A percentile compares a stretch with the other conserved stretches of the same genome.
phyloP scores from a whole-genome alignment of 2,797 vertebrate genomes.

The Delichon dasypus region DNA sequence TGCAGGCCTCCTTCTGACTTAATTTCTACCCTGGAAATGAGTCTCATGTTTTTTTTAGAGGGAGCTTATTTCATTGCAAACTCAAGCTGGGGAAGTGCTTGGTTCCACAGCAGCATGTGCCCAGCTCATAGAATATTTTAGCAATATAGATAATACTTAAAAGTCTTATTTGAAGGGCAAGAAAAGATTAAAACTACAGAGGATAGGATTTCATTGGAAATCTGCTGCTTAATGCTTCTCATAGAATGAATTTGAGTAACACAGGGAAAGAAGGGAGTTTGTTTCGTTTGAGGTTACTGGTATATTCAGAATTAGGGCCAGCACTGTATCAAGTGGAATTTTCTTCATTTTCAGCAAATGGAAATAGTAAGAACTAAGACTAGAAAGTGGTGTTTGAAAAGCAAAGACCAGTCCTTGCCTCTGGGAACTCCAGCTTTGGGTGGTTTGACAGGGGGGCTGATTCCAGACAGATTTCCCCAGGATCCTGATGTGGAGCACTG shows the following conservation, averaged over 20 bases:
- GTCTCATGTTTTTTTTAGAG: neutral
- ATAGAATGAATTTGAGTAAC: neutral
- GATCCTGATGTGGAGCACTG: neutral
- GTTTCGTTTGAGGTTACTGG: neutral
- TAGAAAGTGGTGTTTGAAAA: neutral
- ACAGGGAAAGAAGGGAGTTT: neutral
- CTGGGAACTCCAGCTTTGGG: neutral
- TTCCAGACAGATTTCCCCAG: neutral
- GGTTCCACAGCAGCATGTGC: neutral
- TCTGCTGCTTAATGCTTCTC: neutral
- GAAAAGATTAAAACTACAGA: slow-evolving; percentile 58
- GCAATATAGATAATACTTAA: slow-evolving; percentile 31
- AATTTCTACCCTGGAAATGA: neutral
- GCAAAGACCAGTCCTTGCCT: neutral
- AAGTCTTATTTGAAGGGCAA: slow-evolving; percentile 42
- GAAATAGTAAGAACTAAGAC: neutral
- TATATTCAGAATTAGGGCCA: neutral
- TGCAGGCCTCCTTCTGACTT: neutral
- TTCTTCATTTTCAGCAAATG: neutral
- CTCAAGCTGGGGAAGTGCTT: neutral
- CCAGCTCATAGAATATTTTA: slow-evolving; percentile 21
- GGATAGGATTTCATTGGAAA: slow-evolving; percentile 24
- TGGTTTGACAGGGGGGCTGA: neutral
- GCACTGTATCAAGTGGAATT: neutral
- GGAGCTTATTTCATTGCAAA: neutral